These are phyloP conservation scores for Melanotaenia maccullochi DNA, from an alignment of 2,797 vertebrate species.

Conservation along the genomic window DNA sequence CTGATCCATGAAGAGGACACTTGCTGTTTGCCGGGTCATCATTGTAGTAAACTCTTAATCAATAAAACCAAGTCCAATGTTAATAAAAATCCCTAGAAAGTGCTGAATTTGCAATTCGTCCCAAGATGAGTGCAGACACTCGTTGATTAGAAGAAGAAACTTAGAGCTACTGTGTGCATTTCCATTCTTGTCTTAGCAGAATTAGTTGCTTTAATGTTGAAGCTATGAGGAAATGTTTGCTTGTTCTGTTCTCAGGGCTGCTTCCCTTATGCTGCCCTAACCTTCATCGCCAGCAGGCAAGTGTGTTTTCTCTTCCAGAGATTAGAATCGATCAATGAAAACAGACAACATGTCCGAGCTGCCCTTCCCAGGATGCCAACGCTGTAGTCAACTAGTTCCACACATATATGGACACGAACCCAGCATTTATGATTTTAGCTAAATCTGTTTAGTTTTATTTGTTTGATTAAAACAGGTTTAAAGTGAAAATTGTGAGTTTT, in stretches of 20 bases:
- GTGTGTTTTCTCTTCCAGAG: constrained; percentile 33
- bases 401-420: background rate
- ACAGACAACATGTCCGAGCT: constrained; percentile 12
- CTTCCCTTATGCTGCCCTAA: constrained; percentile 9
- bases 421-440: background rate
- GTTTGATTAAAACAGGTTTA: background rate
- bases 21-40: constrained; percentile 32
- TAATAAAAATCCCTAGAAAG: constrained; percentile 28
- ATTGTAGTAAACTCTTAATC: constrained; percentile 31
- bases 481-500: too few species aligned
- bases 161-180: background rate
- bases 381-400: background rate
- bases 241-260: background rate
- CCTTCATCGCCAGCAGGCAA: constrained; percentile 26
- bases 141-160: background rate
- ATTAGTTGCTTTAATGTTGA: background rate
- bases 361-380: constrained; percentile 34
- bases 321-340: constrained; percentile 48
- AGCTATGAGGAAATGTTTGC: background rate
- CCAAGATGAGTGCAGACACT: background rate
- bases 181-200: background rate
- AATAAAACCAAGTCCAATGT: constrained; percentile 22
- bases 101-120: constrained; percentile 38
- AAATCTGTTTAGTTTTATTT: background rate
- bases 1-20: constrained; percentile 11